These are phyloP conservation scores for Antennarius striatus DNA, from an alignment of 2,113 vertebrate species.

Conservation along the genomic window DNA sequence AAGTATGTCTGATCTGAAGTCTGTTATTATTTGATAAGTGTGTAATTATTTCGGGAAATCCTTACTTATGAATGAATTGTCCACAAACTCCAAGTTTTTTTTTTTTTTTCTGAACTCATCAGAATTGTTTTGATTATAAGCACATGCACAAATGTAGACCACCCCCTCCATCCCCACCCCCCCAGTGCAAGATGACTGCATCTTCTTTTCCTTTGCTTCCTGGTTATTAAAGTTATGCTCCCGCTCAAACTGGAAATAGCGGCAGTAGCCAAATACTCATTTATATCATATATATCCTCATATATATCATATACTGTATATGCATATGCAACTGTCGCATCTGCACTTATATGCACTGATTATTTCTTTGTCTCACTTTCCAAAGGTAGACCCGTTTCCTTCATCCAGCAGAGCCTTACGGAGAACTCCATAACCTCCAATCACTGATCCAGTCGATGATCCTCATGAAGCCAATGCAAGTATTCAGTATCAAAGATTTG, in stretches of 20 bases:
- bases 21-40: slow-evolving; percentile 53
- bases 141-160: slow-evolving; percentile 8
- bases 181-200: slow-evolving; percentile 43
- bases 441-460: background rate
- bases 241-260: slow-evolving; percentile 52
- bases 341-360: slow-evolving; percentile 17
- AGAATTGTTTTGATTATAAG: slow-evolving; percentile 37
- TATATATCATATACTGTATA: slow-evolving; percentile 41
- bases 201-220: slow-evolving; percentile 19
- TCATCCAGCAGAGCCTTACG: slow-evolving; percentile 40
- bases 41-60: slow-evolving; percentile 52
- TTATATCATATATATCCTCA: slow-evolving; percentile 32
- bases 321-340: slow-evolving; percentile 17
- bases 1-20: slow-evolving; percentile 17
- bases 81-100: slow-evolving; percentile 10
- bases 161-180: background rate
- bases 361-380: slow-evolving; percentile 24
- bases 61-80: slow-evolving; percentile 22
- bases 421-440: slow-evolving; percentile 20
- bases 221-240: slow-evolving; percentile 61
- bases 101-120: slow-evolving; percentile 29
- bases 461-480: background rate
- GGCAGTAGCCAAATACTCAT: slow-evolving; percentile 40
- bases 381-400: slow-evolving; percentile 16
- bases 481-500: no score